phyloP scores from a whole-genome alignment of 2,113 vertebrate species.

The Toxotes jaculatrix region DNA sequence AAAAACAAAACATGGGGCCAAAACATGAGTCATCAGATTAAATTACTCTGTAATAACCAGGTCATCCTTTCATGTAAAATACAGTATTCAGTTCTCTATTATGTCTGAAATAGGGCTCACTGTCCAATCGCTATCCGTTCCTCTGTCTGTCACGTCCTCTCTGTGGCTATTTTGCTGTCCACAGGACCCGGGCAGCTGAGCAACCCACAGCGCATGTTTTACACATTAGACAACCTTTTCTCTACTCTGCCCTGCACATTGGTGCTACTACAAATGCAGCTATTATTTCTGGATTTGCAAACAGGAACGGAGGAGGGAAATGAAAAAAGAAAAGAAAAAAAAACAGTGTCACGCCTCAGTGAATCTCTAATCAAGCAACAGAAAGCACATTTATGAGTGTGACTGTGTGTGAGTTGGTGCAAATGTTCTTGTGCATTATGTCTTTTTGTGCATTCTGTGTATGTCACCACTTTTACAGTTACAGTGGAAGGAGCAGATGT shows the following conservation, averaged over 20 bases:
- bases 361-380: conserved; percentile 67
- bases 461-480: conserved; percentile 24
- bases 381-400: conserved; percentile 51
- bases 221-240: conserved; percentile 11
- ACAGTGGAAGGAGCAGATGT: conserved; percentile 28
- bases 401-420: conserved; percentile 34
- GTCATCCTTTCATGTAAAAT: neutral
- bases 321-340: neutral
- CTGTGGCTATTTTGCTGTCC: conserved; percentile 1
- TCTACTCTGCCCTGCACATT: conserved; percentile 19
- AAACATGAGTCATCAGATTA: too few species aligned
- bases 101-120: neutral
- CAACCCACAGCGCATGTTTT: conserved; percentile 47
- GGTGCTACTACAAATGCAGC: conserved; percentile 43
- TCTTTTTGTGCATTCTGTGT: conserved; percentile 32
- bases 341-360: conserved; percentile 39
- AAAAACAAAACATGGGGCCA: too few species aligned
- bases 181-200: conserved; percentile 31
- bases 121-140: neutral
- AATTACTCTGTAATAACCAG: too few species aligned
- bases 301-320: neutral
- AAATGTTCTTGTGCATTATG: conserved; percentile 29
- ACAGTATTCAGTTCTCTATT: neutral
- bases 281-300: conserved; percentile 33
- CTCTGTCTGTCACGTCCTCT: neutral